A percentile compares a stretch with the other conserved stretches of the same genome.
Conservation (phyloP, 1,140 invertebrate species). For the Stegodyphus mimosarum region DNA sequence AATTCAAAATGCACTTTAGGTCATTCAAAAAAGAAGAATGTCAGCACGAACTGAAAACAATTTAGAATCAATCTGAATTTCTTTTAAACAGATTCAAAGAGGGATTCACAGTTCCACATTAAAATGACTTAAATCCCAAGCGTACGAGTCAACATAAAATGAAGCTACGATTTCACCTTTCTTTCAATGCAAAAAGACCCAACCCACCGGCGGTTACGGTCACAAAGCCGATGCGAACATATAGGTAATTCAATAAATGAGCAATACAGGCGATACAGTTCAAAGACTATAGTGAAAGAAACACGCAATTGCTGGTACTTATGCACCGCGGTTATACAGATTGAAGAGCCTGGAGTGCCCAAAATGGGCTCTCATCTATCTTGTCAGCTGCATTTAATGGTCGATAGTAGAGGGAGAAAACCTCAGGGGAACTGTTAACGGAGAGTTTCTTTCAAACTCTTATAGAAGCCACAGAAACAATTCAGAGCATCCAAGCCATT, state of each 20-base stretch:
- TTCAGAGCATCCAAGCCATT: not conserved
- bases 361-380: constrained; percentile 40
- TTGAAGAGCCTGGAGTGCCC: constrained; percentile 1
- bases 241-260: not conserved
- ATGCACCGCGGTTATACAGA: constrained; percentile 7
- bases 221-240: too few species aligned
- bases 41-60: too few species aligned
- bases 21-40: too few species aligned
- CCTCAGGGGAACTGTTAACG: constrained; percentile 14
- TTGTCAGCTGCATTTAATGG: constrained; percentile 52
- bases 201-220: too few species aligned
- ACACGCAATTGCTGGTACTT: not conserved
- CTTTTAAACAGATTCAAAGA: too few species aligned
- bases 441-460: not conserved
- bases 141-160: too few species aligned
- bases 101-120: too few species aligned
- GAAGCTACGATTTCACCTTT: too few species aligned
- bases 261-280: not conserved
- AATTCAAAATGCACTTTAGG: too few species aligned
- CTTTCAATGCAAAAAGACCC: too few species aligned
- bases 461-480: not conserved
- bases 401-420: not conserved
- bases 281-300: not conserved
- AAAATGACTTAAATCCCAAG: too few species aligned
- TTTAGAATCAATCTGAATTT: too few species aligned